Evolutionary conservation across 64 coral and sea anemone genomes (phyloP).

Genomic region (Dendrophyllia cribrosa): DNA sequence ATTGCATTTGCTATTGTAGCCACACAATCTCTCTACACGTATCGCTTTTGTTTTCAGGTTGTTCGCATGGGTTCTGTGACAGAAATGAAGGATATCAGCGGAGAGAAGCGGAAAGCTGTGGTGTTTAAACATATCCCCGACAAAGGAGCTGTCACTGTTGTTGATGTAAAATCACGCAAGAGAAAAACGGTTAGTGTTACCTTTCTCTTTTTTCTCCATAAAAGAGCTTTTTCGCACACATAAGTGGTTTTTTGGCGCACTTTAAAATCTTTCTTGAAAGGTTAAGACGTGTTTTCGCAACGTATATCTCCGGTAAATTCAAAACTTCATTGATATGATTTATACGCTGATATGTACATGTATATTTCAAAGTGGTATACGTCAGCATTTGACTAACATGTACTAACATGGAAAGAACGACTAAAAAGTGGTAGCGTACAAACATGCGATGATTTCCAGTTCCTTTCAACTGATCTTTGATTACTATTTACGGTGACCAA

Average conservation of each 20-base stretch:
- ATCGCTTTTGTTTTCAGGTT: constrained; percentile 48
- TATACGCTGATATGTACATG: not conserved
- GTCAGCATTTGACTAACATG: no score
- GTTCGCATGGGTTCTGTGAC: constrained; percentile 87
- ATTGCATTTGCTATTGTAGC: no score
- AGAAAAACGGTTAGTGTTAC: constrained; percentile 77
- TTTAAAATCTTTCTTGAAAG: not conserved
- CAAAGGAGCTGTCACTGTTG: constrained; percentile 81
- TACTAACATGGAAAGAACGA: no score
- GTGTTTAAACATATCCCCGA: constrained; percentile 86
- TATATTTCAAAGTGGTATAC: no score
- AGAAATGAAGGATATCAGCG: constrained; percentile 79
- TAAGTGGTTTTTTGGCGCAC: no score
- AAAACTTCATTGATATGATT: not conserved
- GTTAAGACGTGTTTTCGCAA: not conserved
- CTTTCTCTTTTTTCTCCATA: not conserved
- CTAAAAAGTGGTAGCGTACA: no score
- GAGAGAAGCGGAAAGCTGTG: constrained; percentile 81
- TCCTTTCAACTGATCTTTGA: no score
- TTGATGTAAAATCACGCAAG: constrained; percentile 86
- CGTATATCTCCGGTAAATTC: no score
- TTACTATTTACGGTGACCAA: no score
- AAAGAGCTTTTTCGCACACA: no score
- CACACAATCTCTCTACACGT: no score
- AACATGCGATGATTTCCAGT: no score